A percentile compares a stretch with the other conserved stretches of the same genome.
phyloP scores from a whole-genome alignment of 2,797 vertebrate species.

The Ctenopoma kingsleyae region DNA sequence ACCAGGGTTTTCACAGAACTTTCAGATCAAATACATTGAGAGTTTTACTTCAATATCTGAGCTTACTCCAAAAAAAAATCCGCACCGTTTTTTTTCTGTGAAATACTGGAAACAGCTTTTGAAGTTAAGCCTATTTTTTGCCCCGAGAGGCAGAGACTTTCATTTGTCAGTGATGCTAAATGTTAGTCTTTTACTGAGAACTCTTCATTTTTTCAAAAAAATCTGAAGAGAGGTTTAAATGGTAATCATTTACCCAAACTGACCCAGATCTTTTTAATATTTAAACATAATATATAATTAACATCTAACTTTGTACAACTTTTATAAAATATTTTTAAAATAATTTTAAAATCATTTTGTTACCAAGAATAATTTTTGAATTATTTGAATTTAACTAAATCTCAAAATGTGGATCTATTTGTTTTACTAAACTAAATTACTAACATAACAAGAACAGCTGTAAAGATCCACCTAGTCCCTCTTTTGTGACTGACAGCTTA shows the following conservation, averaged over 20 bases:
- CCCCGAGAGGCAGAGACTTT: slow-evolving; percentile 46
- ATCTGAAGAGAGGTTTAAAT: slow-evolving; percentile 22
- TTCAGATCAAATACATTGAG: slow-evolving; percentile 61
- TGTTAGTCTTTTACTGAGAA: slow-evolving; percentile 39
- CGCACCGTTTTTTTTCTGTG: slow-evolving; percentile 31
- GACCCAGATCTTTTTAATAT: slow-evolving; percentile 26
- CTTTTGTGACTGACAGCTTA: slow-evolving; percentile 53
- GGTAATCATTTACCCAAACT: slow-evolving; percentile 27
- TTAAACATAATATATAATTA: slow-evolving; percentile 26
- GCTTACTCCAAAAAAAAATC: slow-evolving; percentile 42
- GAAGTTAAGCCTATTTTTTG: slow-evolving; percentile 64
- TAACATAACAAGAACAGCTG: slow-evolving; percentile 33
- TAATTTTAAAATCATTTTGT: slow-evolving; percentile 12
- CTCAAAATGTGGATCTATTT: slow-evolving; percentile 10
- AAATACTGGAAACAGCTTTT: slow-evolving; percentile 60
- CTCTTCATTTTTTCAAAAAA: slow-evolving; percentile 38
- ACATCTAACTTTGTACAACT: slow-evolving; percentile 20
- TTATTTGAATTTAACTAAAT: slow-evolving; percentile 3
- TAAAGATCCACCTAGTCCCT: slow-evolving; percentile 44
- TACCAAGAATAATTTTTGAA: slow-evolving; percentile 1
- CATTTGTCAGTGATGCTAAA: slow-evolving; percentile 54
- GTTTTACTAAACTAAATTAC: slow-evolving; percentile 17
- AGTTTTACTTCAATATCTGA: slow-evolving; percentile 57
- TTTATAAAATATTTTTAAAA: slow-evolving; percentile 23
- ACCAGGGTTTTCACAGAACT: slow-evolving; percentile 63